These are phyloP conservation scores for Hyppa rectilinea DNA, from an alignment of 2,888 invertebrate genomes.

Conservation along the genomic window DNA sequence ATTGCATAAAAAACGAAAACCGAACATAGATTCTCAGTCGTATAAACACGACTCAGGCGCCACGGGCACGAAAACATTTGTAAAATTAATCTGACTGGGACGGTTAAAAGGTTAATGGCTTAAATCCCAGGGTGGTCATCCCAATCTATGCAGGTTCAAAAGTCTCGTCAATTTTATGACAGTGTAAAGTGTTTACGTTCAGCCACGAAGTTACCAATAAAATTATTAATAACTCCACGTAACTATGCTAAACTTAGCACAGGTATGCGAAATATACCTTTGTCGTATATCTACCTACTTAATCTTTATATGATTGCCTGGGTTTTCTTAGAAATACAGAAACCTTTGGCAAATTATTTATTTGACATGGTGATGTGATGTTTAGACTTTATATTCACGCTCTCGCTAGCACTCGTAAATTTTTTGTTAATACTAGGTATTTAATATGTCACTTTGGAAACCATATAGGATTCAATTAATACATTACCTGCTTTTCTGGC, in stretches of 20 bases:
- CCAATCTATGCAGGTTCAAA: background rate
- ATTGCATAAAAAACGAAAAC: too few species aligned
- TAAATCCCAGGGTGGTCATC: too few species aligned
- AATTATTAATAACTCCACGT: background rate
- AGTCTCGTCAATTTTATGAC: background rate
- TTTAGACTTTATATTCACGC: background rate
- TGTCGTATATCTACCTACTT: background rate
- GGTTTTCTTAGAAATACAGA: background rate
- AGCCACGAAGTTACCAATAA: background rate
- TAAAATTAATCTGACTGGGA: too few species aligned
- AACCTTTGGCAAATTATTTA: background rate
- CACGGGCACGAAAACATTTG: too few species aligned
- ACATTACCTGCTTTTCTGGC: background rate
- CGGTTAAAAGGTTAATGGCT: too few species aligned
- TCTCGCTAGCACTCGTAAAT: background rate
- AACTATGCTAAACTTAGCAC: conserved; percentile 7
- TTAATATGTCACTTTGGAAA: background rate
- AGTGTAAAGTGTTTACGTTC: background rate
- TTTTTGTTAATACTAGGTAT: too few species aligned
- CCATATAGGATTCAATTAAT: background rate
- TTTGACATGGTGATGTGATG: background rate
- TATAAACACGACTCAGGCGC: too few species aligned
- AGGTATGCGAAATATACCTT: background rate
- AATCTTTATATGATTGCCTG: background rate
- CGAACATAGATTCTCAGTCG: too few species aligned